A percentile compares a stretch with the other conserved stretches of the same genome.
Conservation (phyloP, 2,888 invertebrate species). For the Macrosiphum euphorbiae region DNA sequence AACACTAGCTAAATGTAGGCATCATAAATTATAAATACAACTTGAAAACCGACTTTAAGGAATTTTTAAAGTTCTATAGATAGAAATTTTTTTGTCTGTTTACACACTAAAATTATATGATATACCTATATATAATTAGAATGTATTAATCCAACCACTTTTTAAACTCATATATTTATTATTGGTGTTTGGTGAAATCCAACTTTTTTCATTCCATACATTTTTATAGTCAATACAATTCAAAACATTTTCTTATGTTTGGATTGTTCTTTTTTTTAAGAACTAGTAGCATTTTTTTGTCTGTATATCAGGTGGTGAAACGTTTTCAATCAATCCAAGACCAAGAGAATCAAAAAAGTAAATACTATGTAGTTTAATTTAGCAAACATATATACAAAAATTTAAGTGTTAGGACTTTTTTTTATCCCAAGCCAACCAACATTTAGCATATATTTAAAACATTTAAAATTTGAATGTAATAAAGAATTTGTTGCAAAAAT, state of each 20-base stretch:
- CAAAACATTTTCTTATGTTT: neutral
- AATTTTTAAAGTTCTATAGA: neutral
- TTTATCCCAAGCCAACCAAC: neutral
- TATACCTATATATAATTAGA: neutral
- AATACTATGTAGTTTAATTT: neutral
- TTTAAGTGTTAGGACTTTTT: neutral
- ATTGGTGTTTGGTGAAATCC: neutral
- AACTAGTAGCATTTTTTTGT: neutral
- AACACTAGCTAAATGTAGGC: neutral
- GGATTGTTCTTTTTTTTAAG: neutral
- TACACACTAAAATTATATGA: neutral
- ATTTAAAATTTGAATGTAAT: neutral
- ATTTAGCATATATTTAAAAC: neutral
- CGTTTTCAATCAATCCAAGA: neutral
- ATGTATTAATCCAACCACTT: neutral
- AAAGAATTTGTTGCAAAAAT: neutral
- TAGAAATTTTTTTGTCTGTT: neutral
- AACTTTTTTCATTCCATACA: neutral
- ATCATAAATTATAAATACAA: slow-evolving; percentile 1
- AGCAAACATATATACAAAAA: neutral
- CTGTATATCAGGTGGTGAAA: neutral
- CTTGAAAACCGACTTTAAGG: neutral
- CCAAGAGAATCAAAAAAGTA: neutral
- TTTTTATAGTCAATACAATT: neutral
- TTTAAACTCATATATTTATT: neutral